phyloP scores from a whole-genome alignment of 2,888 invertebrate genomes.

The Dascillus cervinus region DNA sequence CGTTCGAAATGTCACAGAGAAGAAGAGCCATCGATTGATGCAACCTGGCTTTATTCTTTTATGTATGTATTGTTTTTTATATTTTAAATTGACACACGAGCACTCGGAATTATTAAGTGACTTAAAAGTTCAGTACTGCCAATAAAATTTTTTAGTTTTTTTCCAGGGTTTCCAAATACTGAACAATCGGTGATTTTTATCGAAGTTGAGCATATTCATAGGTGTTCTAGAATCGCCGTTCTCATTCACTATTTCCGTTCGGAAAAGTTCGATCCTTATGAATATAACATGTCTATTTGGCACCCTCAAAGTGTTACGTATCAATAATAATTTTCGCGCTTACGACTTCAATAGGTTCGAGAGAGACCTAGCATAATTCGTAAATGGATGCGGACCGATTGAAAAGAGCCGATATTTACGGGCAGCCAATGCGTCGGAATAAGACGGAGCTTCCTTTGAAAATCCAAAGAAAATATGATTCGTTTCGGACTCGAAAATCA shows the following conservation, averaged over 20 bases:
- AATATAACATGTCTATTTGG: constrained; percentile 44
- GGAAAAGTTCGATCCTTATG: constrained; percentile 33
- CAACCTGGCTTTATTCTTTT: too few relatives aligned
- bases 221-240: background rate
- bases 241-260: background rate
- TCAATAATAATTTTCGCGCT: constrained; percentile 41
- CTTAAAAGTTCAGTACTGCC: too few relatives aligned
- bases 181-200: too few relatives aligned
- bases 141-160: too few relatives aligned
- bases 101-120: too few relatives aligned
- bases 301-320: constrained; percentile 45
- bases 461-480: constrained; percentile 43
- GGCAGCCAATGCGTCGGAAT: constrained; percentile 15
- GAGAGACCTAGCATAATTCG: constrained; percentile 34
- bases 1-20: too few relatives aligned
- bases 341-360: constrained; percentile 36
- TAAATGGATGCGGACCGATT: constrained; percentile 31
- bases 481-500: constrained; percentile 40
- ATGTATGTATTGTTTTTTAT: too few relatives aligned
- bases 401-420: constrained; percentile 28
- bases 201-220: too few relatives aligned
- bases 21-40: too few relatives aligned
- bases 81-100: too few relatives aligned
- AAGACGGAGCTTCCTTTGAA: constrained; percentile 34
- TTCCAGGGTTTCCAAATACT: too few relatives aligned